Percentiles rank a stretch among this genome's conserved stretches.
Conservation (phyloP, 2,797 vertebrate genomes). For the Xenopus petersii region DNA sequence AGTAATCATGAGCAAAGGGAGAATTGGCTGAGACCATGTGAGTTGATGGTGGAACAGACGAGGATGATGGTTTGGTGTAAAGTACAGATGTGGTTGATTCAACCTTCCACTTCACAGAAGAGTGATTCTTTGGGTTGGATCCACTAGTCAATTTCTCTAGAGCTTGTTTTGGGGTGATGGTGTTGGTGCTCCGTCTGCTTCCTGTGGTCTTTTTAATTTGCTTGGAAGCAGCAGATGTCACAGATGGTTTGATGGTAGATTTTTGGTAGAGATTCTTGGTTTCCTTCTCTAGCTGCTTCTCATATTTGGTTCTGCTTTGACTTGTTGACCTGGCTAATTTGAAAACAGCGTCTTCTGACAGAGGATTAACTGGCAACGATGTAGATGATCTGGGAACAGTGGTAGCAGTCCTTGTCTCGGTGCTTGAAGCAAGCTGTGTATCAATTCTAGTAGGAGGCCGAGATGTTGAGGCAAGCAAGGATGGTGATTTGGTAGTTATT, state of each 20-base stretch:
- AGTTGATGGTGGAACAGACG: constrained; percentile 51
- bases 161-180: constrained; percentile 50
- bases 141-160: neutral
- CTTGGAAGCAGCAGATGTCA: constrained; percentile 6
- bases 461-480: neutral
- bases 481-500: constrained; percentile 51
- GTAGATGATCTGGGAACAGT: constrained; percentile 14
- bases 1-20: constrained; percentile 74
- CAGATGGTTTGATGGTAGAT: constrained; percentile 11
- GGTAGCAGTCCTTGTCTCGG: neutral
- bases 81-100: constrained; percentile 57
- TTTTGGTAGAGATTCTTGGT: constrained; percentile 57
- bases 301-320: constrained; percentile 17
- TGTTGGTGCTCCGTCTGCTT: constrained; percentile 38
- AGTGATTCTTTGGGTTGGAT: constrained; percentile 52
- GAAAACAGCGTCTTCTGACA: rapidly evolving
- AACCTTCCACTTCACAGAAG: constrained; percentile 55
- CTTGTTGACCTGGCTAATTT: constrained; percentile 12
- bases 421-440: constrained; percentile 3
- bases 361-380: constrained; percentile 36
- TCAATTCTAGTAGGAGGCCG: neutral
- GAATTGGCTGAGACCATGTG: constrained; percentile 55
- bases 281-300: too few species aligned
- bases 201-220: constrained; percentile 46
- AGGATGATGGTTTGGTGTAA: constrained; percentile 57